Conservation (phyloP, 37 sponge, comb jelly and placozoan species). For the Ianthella basta region DNA sequence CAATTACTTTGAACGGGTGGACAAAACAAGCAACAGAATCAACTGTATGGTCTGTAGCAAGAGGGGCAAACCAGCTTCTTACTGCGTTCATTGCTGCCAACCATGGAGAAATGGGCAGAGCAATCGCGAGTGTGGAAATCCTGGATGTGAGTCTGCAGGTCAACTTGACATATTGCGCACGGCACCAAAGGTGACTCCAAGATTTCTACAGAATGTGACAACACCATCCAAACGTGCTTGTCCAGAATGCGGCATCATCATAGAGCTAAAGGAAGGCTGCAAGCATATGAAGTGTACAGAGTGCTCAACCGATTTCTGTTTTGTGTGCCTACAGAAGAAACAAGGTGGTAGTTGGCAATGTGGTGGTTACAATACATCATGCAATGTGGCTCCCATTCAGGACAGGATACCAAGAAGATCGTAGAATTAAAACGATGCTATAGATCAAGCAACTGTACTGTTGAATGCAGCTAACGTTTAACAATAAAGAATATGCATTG, state of each 20-base stretch:
- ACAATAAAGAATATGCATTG: too few species aligned
- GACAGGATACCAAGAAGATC: slow-evolving; percentile 4
- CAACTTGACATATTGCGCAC: slow-evolving; percentile 16
- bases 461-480: too few species aligned
- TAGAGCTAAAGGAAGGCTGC: slow-evolving; percentile 48
- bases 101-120: slow-evolving; percentile 32
- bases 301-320: slow-evolving; percentile 47
- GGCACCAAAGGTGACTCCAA: slow-evolving; percentile 23
- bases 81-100: slow-evolving; percentile 40
- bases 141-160: slow-evolving; percentile 32
- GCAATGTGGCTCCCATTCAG: slow-evolving; percentile 41
- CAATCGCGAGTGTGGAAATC: slow-evolving; percentile 38
- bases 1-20: slow-evolving; percentile 31
- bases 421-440: too few species aligned
- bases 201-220: slow-evolving; percentile 36
- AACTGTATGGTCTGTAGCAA: slow-evolving; percentile 41
- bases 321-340: slow-evolving; percentile 37
- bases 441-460: too few species aligned
- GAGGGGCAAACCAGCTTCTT: slow-evolving; percentile 15
- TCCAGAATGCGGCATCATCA: slow-evolving; percentile 46
- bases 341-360: slow-evolving; percentile 30
- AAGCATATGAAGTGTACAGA: slow-evolving; percentile 58
- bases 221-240: slow-evolving; percentile 45
- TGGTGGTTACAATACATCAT: slow-evolving; percentile 38
- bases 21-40: slow-evolving; percentile 23